Percentiles rank a stretch among this genome's conserved stretches.
These are phyloP conservation scores for Formicarius rufipectus DNA, from an alignment of 2,113 vertebrate genomes.

Conservation along the genomic window DNA sequence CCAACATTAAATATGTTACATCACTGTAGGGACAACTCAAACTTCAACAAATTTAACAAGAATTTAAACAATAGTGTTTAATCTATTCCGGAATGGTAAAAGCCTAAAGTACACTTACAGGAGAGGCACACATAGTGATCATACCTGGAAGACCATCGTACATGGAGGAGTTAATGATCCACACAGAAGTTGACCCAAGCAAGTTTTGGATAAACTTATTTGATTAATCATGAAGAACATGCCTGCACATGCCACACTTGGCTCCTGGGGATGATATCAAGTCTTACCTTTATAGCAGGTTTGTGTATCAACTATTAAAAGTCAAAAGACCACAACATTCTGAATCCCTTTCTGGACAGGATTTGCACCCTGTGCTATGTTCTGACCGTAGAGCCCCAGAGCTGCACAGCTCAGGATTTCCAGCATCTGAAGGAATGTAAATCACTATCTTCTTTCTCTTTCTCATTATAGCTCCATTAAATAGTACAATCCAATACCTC, in stretches of 20 bases:
- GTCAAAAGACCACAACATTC: not conserved
- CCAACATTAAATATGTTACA: not conserved
- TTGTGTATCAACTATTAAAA: not conserved
- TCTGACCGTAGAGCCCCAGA: not conserved
- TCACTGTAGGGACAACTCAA: not conserved
- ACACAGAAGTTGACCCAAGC: not conserved
- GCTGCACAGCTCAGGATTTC: not conserved
- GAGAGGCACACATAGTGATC: not conserved
- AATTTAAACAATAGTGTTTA: not conserved
- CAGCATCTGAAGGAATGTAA: not conserved
- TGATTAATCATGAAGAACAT: not conserved
- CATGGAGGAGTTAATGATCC: not conserved
- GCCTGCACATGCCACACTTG: not conserved
- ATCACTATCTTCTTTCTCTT: not conserved
- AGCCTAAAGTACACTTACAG: not conserved
- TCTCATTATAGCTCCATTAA: not conserved
- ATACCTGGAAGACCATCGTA: not conserved
- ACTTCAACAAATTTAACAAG: not conserved
- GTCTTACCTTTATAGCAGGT: not conserved
- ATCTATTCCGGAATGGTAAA: not conserved
- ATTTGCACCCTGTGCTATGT: rapidly evolving
- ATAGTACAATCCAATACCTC: not conserved
- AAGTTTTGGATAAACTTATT: not conserved
- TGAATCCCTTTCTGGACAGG: not conserved
- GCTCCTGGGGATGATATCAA: rapidly evolving